Conservation (phyloP, 2,888 invertebrate genomes). For the Apodemia mormo region DNA sequence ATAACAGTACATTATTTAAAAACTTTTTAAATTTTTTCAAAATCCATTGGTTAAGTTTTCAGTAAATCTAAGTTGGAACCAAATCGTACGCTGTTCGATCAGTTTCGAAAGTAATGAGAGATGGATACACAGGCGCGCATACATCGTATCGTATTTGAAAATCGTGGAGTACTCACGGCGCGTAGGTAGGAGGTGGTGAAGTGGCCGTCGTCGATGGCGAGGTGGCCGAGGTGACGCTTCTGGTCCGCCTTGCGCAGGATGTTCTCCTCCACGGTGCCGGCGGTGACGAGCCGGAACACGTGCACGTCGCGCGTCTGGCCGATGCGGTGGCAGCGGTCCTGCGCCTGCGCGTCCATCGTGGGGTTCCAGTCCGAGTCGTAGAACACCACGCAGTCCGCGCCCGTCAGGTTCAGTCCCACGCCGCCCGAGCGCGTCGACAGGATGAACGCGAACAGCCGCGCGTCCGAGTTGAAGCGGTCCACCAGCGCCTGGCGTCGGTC, state of each 20-base stretch:
- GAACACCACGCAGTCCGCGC: conserved; percentile 99
- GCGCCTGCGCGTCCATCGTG: conserved; percentile 98
- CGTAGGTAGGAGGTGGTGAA: conserved; percentile 99
- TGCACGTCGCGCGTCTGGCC: conserved; percentile 99
- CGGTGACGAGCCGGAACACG: conserved; percentile 98
- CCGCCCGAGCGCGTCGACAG: conserved; percentile 98
- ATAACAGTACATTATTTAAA: no score
- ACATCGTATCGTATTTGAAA: no score
- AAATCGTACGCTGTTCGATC: no score
- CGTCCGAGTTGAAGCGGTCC: conserved; percentile 98
- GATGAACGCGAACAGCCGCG: conserved; percentile 97
- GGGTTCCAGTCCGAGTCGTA: conserved; percentile 99
- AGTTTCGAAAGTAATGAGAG: no score
- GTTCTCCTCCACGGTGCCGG: conserved; percentile 99
- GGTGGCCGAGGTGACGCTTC: conserved; percentile 96
- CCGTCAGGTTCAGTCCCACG: conserved; percentile 98
- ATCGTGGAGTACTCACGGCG: conserved; percentile 52
- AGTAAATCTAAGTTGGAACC: no score
- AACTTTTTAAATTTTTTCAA: no score
- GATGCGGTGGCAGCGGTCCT: conserved; percentile 98
- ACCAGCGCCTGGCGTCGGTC: conserved; percentile 94
- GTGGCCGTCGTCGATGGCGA: conserved; percentile 99
- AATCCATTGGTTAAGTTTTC: no score
- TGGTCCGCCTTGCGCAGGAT: conserved; percentile 99
- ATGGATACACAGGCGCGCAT: no score